phyloP scores from a whole-genome alignment of 1,140 invertebrate genomes.

The Eriosoma lanigerum region DNA sequence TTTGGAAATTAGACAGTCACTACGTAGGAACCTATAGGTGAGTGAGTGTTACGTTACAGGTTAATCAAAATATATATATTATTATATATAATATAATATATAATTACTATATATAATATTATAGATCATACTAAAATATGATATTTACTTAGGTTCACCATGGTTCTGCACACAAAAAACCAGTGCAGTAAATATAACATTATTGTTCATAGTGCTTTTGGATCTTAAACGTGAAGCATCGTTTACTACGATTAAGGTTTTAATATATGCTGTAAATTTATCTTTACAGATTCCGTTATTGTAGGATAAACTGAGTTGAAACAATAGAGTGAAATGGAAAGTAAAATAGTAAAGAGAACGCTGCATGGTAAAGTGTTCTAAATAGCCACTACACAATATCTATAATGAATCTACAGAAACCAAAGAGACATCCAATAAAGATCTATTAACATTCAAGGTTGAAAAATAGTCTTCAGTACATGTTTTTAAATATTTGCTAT shows the following conservation, averaged over 20 bases:
- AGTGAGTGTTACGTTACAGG: not conserved
- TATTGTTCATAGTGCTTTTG: not conserved
- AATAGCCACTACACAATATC: not conserved
- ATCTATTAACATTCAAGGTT: not conserved
- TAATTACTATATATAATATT: not conserved
- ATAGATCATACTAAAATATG: not conserved
- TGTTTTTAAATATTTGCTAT: not conserved
- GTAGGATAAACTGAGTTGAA: not conserved
- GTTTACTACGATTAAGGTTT: not conserved
- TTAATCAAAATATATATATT: not conserved
- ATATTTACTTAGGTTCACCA: not conserved
- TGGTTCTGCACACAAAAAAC: not conserved
- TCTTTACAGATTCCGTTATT: not conserved
- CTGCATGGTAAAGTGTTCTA: not conserved
- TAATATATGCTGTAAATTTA: not conserved
- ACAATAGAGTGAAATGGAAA: not conserved
- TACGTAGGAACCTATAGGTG: slow-evolving; percentile 33
- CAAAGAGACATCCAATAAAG: not conserved
- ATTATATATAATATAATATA: not conserved
- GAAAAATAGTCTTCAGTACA: not conserved
- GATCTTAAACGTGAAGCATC: slow-evolving; percentile 13
- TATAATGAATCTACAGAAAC: too few relatives aligned
- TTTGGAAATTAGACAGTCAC: slow-evolving; percentile 19
- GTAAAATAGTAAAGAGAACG: not conserved
- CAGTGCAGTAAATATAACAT: not conserved